phyloP scores from a whole-genome alignment of 30 jellyfish, hydroid and myxozoan species.

The Chironex yamaguchii region DNA sequence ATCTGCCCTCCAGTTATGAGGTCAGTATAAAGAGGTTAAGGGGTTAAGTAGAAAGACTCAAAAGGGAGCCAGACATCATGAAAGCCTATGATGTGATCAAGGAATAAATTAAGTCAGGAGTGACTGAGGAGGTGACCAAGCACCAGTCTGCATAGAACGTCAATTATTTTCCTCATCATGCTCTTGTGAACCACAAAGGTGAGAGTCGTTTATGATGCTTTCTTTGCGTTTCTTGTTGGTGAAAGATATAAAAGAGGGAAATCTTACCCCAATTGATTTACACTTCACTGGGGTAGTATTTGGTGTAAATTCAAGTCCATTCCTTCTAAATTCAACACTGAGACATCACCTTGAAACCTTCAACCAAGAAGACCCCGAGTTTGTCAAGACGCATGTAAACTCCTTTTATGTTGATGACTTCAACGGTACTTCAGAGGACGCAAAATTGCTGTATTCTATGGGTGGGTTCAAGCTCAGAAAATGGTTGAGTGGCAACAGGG shows the following conservation, averaged over 20 bases:
- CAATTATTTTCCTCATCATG: neutral
- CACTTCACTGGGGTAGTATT: too few relatives aligned
- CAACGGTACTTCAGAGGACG: neutral
- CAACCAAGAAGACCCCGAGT: neutral
- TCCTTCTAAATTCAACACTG: neutral
- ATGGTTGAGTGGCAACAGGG: neutral
- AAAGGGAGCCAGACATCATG: neutral
- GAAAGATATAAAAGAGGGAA: too few relatives aligned
- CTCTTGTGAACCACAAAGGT: neutral
- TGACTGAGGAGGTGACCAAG: too few relatives aligned
- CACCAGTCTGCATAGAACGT: neutral
- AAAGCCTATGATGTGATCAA: neutral
- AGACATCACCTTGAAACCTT: neutral
- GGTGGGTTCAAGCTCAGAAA: neutral
- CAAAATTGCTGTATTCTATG: neutral
- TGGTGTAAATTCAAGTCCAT: too few relatives aligned
- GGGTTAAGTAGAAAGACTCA: neutral
- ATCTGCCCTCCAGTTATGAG: constrained; percentile 45
- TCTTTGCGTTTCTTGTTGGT: too few relatives aligned
- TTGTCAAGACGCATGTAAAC: neutral
- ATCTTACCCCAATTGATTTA: neutral
- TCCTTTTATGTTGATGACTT: neutral
- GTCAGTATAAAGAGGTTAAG: neutral
- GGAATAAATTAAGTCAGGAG: too few relatives aligned
- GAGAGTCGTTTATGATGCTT: neutral